Conservation (phyloP, 1,140 invertebrate genomes). For the Dinoponera quadriceps region DNA sequence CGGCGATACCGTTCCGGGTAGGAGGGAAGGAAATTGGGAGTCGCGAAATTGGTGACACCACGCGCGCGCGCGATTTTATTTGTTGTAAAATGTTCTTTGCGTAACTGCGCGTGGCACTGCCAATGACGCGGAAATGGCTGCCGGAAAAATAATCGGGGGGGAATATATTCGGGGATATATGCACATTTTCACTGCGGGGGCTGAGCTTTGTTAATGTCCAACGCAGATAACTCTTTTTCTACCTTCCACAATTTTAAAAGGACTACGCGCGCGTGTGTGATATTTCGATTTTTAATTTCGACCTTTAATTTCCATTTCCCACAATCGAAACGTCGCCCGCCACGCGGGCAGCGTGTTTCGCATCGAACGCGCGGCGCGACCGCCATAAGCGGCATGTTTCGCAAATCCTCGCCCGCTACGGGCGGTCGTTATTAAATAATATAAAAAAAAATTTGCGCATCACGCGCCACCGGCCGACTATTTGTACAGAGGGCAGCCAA, state of each 20-base stretch:
- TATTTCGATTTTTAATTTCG: constrained; percentile 2
- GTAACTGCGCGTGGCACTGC: not conserved
- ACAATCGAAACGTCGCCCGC: not conserved
- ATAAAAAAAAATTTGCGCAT: not conserved
- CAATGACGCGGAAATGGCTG: not conserved
- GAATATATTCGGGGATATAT: not conserved
- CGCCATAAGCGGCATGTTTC: not conserved
- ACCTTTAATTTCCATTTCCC: constrained; percentile 21
- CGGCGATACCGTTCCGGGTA: not conserved
- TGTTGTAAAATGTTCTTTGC: constrained; percentile 16
- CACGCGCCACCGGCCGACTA: not conserved
- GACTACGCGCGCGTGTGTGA: not conserved
- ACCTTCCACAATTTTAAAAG: not conserved
- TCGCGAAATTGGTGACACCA: not conserved
- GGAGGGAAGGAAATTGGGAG: constrained; percentile 7
- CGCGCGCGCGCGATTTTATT: constrained; percentile 9
- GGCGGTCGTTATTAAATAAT: not conserved
- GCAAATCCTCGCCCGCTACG: not conserved
- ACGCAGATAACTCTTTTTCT: constrained; percentile 8
- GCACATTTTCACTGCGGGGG: not conserved
- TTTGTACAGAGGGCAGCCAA: not conserved
- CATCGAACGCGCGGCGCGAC: not conserved
- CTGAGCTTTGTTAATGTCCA: constrained; percentile 9
- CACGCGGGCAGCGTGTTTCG: no score
- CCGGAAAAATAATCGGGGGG: not conserved